A percentile compares a stretch with the other conserved stretches of the same genome.
Conservation (phyloP, 2,797 vertebrate genomes). For the Cossypha niveicapilla region DNA sequence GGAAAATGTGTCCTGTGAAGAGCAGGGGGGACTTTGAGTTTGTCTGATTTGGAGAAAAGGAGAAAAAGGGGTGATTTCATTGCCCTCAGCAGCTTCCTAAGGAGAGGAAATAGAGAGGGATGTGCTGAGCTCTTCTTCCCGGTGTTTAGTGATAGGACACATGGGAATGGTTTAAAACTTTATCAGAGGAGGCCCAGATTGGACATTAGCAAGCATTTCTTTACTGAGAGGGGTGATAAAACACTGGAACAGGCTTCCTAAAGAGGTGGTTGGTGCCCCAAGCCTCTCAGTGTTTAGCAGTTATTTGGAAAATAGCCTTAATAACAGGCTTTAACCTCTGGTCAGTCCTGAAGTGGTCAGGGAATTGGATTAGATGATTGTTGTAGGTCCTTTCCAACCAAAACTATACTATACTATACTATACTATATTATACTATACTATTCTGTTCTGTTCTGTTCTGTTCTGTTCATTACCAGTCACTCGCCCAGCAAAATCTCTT, state of each 20-base stretch:
- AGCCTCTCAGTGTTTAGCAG: not conserved
- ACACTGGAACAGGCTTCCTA: not conserved
- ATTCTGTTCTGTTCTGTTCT: not conserved
- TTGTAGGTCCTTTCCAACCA: not conserved
- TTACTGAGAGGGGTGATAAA: not conserved
- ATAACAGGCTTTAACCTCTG: not conserved
- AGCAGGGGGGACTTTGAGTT: accelerated
- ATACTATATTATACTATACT: no score
- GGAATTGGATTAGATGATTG: not conserved
- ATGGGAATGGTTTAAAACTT: not conserved
- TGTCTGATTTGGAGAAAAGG: not conserved
- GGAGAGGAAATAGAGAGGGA: not conserved
- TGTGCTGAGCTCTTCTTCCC: not conserved
- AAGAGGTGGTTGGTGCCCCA: not conserved
- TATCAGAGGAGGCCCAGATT: not conserved
- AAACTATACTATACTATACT: not conserved
- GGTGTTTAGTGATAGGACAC: not conserved
- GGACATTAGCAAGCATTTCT: not conserved
- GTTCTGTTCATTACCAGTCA: not conserved
- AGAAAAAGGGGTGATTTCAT: not conserved
- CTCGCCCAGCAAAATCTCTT: not conserved
- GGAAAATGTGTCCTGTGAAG: not conserved
- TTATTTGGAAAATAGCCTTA: not conserved
- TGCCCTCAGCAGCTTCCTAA: not conserved
- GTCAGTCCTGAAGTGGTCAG: not conserved